Percentiles rank a stretch among this genome's conserved stretches.
Evolutionary conservation across 2,888 invertebrate species (phyloP).

Genomic region (Lamproptera curius): DNA sequence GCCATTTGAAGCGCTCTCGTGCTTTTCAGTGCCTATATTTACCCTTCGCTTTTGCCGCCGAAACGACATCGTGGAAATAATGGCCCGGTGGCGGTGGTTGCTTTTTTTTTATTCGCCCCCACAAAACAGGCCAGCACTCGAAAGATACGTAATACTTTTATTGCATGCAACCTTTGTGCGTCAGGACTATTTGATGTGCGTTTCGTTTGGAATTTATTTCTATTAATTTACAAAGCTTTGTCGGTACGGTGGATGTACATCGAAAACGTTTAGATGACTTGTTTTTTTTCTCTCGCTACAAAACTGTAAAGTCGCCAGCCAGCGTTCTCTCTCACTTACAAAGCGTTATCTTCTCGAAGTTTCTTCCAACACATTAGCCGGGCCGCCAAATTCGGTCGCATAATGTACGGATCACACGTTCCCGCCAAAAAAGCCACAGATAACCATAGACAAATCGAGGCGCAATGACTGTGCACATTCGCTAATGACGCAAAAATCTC

Average conservation of each 20-base stretch:
- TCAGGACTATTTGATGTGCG: background rate
- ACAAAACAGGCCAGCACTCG: slow-evolving; percentile 26
- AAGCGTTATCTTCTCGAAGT: slow-evolving; percentile 59
- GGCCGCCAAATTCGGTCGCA: slow-evolving; percentile 62
- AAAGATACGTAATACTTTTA: slow-evolving; percentile 18
- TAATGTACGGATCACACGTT: slow-evolving; percentile 64
- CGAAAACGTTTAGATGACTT: background rate
- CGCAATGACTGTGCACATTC: slow-evolving; percentile 57
- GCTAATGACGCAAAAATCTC: slow-evolving; percentile 72
- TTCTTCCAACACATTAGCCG: slow-evolving; percentile 70
- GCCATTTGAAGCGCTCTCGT: slow-evolving; percentile 65
- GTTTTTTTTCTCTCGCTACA: background rate
- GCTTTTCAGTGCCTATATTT: slow-evolving; percentile 74
- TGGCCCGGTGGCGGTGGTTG: slow-evolving; percentile 41
- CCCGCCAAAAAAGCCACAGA: slow-evolving; percentile 59
- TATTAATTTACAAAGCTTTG: too few species aligned
- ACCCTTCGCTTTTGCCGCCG: slow-evolving; percentile 53
- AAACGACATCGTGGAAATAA: slow-evolving; percentile 49
- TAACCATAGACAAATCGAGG: slow-evolving; percentile 75
- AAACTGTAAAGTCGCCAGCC: slow-evolving; percentile 35
- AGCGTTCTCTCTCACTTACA: slow-evolving; percentile 51
- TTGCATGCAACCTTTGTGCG: slow-evolving; percentile 11
- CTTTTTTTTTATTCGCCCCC: slow-evolving; percentile 34
- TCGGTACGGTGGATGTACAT: too few species aligned
- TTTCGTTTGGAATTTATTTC: too few species aligned